A percentile compares a stretch with the other conserved stretches of the same genome.
Conservation (phyloP, 2,888 invertebrate species). For the Aplocera efformata region DNA sequence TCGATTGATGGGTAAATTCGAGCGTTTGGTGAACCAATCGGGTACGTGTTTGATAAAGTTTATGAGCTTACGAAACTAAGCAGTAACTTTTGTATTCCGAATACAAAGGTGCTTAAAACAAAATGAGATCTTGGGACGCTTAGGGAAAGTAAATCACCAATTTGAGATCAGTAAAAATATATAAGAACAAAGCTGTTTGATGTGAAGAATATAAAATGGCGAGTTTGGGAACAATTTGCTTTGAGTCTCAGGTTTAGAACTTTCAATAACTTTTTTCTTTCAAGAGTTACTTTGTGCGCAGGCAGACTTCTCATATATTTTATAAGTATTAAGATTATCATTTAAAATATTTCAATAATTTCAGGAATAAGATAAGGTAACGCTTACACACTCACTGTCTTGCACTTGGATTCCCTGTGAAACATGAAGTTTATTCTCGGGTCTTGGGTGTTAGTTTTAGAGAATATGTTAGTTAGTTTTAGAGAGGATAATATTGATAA, state of each 20-base stretch:
- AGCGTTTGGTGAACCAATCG: constrained; percentile 28
- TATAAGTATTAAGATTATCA: too few species aligned
- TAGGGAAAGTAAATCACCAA: constrained; percentile 7
- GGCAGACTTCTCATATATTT: too few species aligned
- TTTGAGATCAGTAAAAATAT: constrained; percentile 6
- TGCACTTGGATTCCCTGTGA: too few species aligned
- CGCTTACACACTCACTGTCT: too few species aligned
- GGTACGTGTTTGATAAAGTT: constrained; percentile 18
- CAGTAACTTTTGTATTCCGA: constrained; percentile 9
- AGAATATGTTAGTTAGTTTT: too few species aligned
- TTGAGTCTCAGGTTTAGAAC: constrained; percentile 7
- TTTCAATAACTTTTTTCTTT: neutral
- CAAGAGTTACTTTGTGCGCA: neutral
- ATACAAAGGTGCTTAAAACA: constrained; percentile 4
- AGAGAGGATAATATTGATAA: too few species aligned
- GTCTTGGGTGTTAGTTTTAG: too few species aligned
- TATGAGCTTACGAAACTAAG: constrained; percentile 18
- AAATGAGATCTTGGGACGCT: constrained; percentile 6
- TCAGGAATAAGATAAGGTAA: too few species aligned
- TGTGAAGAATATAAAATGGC: constrained; percentile 8
- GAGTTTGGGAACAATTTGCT: constrained; percentile 6
- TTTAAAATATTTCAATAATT: too few species aligned
- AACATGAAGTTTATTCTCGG: too few species aligned
- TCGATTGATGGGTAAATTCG: constrained; percentile 34
- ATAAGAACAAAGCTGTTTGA: constrained; percentile 1